Percentiles rank a stretch among this genome's conserved stretches.
Evolutionary conservation across 2,888 invertebrate species (phyloP).

Genomic region (Caenorhabditis angaria): DNA sequence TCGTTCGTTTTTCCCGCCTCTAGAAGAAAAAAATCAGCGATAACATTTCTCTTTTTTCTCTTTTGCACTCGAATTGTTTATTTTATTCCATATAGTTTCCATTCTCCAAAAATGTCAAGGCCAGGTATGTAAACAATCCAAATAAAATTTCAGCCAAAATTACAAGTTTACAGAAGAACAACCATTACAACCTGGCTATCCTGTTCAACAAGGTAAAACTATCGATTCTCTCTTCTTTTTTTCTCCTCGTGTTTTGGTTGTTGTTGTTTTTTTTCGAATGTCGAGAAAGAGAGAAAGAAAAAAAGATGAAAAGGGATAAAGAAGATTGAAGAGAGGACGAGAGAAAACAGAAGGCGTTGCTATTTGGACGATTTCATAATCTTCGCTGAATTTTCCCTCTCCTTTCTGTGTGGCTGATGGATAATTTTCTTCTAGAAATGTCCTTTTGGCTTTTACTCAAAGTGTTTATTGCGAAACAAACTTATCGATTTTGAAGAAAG

Average conservation of each 20-base stretch:
- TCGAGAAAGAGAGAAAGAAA: not conserved
- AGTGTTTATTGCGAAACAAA: too few relatives aligned
- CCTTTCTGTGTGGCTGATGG: too few relatives aligned
- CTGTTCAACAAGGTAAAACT: slow-evolving; percentile 4
- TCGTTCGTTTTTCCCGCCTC: not conserved
- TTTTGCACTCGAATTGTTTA: not conserved
- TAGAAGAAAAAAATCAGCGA: not conserved
- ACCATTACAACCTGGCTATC: not conserved
- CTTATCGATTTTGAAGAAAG: too few relatives aligned
- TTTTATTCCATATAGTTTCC: not conserved
- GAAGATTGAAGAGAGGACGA: not conserved
- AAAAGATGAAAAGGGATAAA: not conserved
- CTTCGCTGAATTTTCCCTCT: not conserved
- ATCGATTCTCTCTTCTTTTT: not conserved
- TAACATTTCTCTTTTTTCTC: not conserved
- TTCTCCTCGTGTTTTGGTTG: not conserved
- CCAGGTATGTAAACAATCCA: not conserved
- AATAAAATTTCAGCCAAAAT: not conserved
- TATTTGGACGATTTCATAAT: not conserved
- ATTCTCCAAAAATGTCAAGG: not conserved
- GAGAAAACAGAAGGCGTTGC: not conserved
- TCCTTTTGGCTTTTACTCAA: too few relatives aligned
- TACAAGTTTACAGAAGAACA: not conserved
- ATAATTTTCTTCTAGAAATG: too few relatives aligned
- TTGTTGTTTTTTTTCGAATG: too few relatives aligned